Conservation (phyloP, 1,140 invertebrate genomes). For the Potamilus streckersoni region DNA sequence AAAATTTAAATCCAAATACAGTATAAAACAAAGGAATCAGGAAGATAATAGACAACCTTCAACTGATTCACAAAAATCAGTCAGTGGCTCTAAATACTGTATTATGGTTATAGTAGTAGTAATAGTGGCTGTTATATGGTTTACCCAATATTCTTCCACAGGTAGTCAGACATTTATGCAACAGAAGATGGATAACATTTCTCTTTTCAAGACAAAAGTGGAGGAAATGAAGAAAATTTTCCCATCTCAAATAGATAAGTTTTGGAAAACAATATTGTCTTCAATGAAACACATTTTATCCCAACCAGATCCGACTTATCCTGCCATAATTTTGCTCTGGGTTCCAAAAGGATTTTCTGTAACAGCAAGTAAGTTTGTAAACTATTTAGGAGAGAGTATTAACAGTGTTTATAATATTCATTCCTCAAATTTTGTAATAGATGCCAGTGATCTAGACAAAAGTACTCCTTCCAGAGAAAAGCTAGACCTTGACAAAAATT, state of each 20-base stretch:
- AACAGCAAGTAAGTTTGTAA: slow-evolving; percentile 30
- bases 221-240: slow-evolving; percentile 10
- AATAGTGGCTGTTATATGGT: too few relatives aligned
- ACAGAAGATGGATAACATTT: not conserved
- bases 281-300: slow-evolving; percentile 30
- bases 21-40: too few relatives aligned
- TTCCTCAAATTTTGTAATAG: slow-evolving; percentile 10
- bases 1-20: too few relatives aligned
- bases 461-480: slow-evolving; percentile 29
- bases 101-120: too few relatives aligned
- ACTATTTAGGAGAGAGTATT: slow-evolving; percentile 11
- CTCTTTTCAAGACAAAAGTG: slow-evolving; percentile 11
- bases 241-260: slow-evolving; percentile 18
- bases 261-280: slow-evolving; percentile 38
- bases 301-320: slow-evolving; percentile 35
- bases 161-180: too few relatives aligned
- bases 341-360: slow-evolving; percentile 18
- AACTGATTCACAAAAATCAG: too few relatives aligned
- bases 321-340: slow-evolving; percentile 40
- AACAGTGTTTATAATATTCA: slow-evolving; percentile 25
- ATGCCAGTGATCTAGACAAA: slow-evolving; percentile 13
- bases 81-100: too few relatives aligned
- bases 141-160: too few relatives aligned
- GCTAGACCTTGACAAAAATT: slow-evolving; percentile 35
- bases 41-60: too few relatives aligned